Percentiles rank a stretch among this genome's conserved stretches.
These are phyloP conservation scores for Stenolophus ochropezus DNA, from an alignment of 2,888 invertebrate genomes.

Conservation along the genomic window DNA sequence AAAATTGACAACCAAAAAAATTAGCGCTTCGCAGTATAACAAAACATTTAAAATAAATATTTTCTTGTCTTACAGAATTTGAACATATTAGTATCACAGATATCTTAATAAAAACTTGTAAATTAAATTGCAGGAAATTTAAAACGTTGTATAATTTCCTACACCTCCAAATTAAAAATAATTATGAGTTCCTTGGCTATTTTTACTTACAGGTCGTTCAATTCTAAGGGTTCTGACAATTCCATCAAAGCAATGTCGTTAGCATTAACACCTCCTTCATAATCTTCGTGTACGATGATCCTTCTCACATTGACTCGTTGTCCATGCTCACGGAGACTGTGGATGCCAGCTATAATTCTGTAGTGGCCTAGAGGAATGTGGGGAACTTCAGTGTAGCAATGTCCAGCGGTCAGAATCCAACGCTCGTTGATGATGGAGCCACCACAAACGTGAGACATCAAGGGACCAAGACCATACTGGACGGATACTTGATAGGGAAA, in stretches of 20 bases:
- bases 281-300: constrained; percentile 65
- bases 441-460: constrained; percentile 71
- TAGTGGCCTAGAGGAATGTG: constrained; percentile 66
- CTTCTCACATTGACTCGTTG: constrained; percentile 64
- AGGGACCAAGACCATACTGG: constrained; percentile 67
- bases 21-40: too few relatives aligned
- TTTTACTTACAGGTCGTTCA: too few relatives aligned
- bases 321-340: constrained; percentile 64
- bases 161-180: too few relatives aligned
- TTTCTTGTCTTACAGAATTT: too few relatives aligned
- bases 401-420: constrained; percentile 71
- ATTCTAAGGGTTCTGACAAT: too few relatives aligned
- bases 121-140: too few relatives aligned
- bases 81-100: too few relatives aligned
- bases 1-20: too few relatives aligned
- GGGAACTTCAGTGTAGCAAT: constrained; percentile 69
- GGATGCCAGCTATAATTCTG: constrained; percentile 66
- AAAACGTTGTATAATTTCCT: too few relatives aligned
- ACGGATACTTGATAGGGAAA: constrained; percentile 70
- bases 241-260: constrained; percentile 74
- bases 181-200: too few relatives aligned
- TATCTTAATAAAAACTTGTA: too few relatives aligned
- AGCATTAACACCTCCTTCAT: constrained; percentile 66
- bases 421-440: constrained; percentile 69
- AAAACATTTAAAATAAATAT: too few relatives aligned